Evolutionary conservation across 2,888 invertebrate species (phyloP).

Genomic region (Drosophila ezoana): DNA sequence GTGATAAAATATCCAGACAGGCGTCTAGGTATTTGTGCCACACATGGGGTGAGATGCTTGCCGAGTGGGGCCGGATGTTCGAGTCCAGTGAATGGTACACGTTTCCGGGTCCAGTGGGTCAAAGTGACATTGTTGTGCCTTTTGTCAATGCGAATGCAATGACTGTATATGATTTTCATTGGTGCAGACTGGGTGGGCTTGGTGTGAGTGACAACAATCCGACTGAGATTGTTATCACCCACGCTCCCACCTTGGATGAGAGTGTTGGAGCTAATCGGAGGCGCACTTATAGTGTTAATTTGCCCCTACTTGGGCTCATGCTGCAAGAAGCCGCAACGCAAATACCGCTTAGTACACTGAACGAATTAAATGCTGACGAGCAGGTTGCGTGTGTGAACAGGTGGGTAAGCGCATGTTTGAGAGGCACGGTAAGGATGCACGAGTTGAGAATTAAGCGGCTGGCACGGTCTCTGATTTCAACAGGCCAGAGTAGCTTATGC

Average conservation of each 20-base stretch:
- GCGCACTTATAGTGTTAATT: constrained; percentile 1
- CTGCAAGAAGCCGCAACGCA: constrained; percentile 1
- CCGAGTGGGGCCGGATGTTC: neutral
- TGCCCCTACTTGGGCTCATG: neutral
- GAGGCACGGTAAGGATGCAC: neutral
- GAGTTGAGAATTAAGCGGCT: too few species aligned
- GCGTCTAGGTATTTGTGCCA: neutral
- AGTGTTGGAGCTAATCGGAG: neutral
- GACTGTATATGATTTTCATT: neutral
- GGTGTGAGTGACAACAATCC: constrained; percentile 11
- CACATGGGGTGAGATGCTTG: neutral
- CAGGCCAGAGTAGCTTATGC: too few species aligned
- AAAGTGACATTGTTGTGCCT: neutral
- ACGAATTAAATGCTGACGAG: too few species aligned
- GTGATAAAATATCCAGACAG: constrained; percentile 6
- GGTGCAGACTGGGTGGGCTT: constrained; percentile 5
- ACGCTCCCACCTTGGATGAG: neutral
- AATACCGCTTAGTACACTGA: neutral
- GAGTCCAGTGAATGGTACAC: too few species aligned
- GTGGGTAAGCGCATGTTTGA: neutral
- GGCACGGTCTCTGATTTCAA: too few species aligned
- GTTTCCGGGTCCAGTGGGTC: neutral
- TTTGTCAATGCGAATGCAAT: neutral
- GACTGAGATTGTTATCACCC: neutral
- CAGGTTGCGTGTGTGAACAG: neutral